Evolutionary conservation across 2,888 invertebrate genomes (phyloP).

Genomic region (Cataglyphis albicans): DNA sequence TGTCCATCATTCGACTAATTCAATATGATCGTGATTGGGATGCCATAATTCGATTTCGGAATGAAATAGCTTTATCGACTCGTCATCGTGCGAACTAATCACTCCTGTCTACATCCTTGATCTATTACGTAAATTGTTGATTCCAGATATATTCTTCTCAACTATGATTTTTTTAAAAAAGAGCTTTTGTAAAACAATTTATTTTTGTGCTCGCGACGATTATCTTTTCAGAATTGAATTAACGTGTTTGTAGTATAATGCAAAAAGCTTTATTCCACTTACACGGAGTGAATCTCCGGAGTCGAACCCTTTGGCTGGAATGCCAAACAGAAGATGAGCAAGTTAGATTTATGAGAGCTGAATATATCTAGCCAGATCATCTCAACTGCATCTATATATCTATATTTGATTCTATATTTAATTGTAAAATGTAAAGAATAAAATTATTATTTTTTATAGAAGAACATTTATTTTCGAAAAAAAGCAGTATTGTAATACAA

Average conservation of each 20-base stretch:
- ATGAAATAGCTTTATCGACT: constrained; percentile 71
- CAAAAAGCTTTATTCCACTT: constrained; percentile 12
- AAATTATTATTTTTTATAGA: not conserved
- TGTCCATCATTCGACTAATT: constrained; percentile 60
- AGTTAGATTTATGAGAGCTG: not conserved
- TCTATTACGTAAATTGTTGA: not conserved
- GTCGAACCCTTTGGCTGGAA: constrained; percentile 36
- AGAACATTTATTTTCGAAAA: not conserved
- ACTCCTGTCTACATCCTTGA: constrained; percentile 5
- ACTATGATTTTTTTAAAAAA: not conserved
- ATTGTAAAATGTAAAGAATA: not conserved
- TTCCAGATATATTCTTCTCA: not conserved
- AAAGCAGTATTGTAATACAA: not conserved
- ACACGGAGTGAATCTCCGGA: too few relatives aligned
- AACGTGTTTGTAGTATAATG: not conserved
- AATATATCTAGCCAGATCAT: constrained; percentile 4
- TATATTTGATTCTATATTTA: not conserved
- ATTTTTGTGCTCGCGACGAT: not conserved
- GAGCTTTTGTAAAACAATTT: not conserved
- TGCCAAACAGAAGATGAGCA: constrained; percentile 45
- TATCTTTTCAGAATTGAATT: constrained; percentile 1
- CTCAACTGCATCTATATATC: not conserved
- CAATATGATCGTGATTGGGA: constrained; percentile 67
- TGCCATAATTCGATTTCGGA: constrained; percentile 59
- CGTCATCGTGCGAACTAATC: constrained; percentile 30